These are phyloP conservation scores for Eledone cirrhosa DNA, from an alignment of 2,888 invertebrate species.

Conservation along the genomic window DNA sequence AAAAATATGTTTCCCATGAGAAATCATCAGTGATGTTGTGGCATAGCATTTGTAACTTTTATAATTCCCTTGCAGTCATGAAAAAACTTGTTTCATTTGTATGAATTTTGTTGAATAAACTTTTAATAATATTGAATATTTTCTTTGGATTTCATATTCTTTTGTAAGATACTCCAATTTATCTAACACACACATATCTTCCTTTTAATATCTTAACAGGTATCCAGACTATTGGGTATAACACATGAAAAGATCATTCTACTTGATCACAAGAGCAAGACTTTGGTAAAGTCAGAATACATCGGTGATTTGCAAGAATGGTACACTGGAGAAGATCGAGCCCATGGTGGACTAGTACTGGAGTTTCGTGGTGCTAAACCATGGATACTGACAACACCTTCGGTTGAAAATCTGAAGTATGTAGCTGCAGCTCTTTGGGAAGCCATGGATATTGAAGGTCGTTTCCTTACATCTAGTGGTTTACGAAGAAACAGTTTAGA, in stretches of 20 bases:
- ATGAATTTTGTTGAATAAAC: too few species aligned
- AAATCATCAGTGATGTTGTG: too few species aligned
- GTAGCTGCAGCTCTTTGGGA: conserved; percentile 73
- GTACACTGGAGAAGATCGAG: conserved; percentile 73
- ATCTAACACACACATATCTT: neutral
- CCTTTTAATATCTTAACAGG: conserved; percentile 61
- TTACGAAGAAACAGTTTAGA: conserved; percentile 60
- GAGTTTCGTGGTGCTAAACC: conserved; percentile 73
- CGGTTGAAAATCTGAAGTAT: conserved; percentile 69
- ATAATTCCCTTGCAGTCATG: too few species aligned
- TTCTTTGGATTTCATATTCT: too few species aligned
- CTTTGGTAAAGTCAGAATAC: conserved; percentile 69
- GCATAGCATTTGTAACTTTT: too few species aligned
- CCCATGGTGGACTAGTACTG: conserved; percentile 72
- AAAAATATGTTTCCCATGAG: too few species aligned
- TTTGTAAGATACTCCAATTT: too few species aligned
- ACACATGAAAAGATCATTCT: conserved; percentile 72
- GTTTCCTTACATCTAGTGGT: conserved; percentile 55
- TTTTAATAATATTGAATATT: too few species aligned
- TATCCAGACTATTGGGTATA: conserved; percentile 72
- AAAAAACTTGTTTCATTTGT: too few species aligned
- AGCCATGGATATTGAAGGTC: conserved; percentile 71
- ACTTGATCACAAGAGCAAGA: conserved; percentile 73
- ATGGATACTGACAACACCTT: conserved; percentile 69
- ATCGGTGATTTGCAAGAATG: conserved; percentile 73